Percentiles rank a stretch among this genome's conserved stretches.
phyloP scores from a whole-genome alignment of 2,888 invertebrate species.

The Monoplex corrugatus region DNA sequence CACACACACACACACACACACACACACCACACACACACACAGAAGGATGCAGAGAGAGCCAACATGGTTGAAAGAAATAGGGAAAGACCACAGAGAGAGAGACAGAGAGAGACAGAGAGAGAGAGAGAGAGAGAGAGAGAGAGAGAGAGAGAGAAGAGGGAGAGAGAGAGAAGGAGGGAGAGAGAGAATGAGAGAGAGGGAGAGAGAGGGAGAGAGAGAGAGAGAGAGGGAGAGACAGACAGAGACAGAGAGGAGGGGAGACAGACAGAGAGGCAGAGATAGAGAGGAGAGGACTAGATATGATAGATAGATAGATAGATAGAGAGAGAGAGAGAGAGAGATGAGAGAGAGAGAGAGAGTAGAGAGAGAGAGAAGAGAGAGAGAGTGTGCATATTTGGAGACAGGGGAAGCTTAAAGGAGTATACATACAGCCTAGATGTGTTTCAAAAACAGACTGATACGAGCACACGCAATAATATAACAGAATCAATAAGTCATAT shows the following conservation, averaged over 20 bases:
- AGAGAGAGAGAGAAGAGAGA: background rate
- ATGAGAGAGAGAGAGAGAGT: background rate
- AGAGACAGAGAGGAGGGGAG: background rate
- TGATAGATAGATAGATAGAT: background rate
- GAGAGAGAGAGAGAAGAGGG: background rate
- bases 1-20: background rate
- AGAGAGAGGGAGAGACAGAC: background rate
- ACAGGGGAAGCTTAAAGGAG: too few species aligned
- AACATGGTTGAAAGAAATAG: background rate
- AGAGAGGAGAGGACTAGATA: too few species aligned
- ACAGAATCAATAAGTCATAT: too few species aligned
- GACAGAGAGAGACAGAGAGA: background rate
- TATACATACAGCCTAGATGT: too few species aligned
- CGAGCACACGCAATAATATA: too few species aligned
- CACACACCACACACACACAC: background rate
- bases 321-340: too few species aligned
- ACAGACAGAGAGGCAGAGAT: too few species aligned
- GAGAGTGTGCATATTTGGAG: too few species aligned
- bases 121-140: background rate
- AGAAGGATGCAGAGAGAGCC: background rate
- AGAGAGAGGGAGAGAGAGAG: background rate
- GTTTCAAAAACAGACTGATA: too few species aligned
- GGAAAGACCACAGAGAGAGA: background rate
- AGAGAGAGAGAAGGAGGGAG: background rate
- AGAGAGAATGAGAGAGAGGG: background rate